A percentile compares a stretch with the other conserved stretches of the same genome.
Evolutionary conservation across 2,113 vertebrate species (phyloP).

Genomic region (Notarius lentiginosus): DNA sequence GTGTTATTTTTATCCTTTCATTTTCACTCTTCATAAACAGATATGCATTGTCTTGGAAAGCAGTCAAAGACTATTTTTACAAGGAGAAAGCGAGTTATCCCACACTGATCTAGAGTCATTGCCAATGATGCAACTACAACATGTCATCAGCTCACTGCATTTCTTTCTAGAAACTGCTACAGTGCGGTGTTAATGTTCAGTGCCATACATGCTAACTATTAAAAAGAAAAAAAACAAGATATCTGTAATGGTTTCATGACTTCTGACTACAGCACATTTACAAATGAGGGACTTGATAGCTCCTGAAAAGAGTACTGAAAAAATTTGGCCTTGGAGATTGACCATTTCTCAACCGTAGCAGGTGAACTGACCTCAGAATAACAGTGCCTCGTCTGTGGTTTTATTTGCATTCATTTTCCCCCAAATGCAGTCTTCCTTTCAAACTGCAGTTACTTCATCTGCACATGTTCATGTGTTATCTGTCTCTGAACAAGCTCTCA

Average conservation of each 20-base stretch:
- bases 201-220: slow-evolving; percentile 25
- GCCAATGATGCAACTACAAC: slow-evolving; percentile 52
- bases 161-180: background rate
- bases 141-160: slow-evolving; percentile 4
- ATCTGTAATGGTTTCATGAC: background rate
- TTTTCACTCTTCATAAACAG: slow-evolving; percentile 17
- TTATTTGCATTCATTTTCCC: slow-evolving; percentile 38
- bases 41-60: slow-evolving; percentile 32
- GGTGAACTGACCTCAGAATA: slow-evolving; percentile 31
- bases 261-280: background rate
- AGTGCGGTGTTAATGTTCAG: slow-evolving; percentile 7
- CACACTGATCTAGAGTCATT: slow-evolving; percentile 42
- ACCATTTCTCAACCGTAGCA: slow-evolving; percentile 44
- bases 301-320: background rate
- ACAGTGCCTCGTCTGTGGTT: slow-evolving; percentile 46
- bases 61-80: slow-evolving; percentile 2
- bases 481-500: slow-evolving; percentile 29
- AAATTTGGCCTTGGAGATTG: slow-evolving; percentile 28
- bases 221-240: background rate
- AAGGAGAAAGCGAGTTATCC: slow-evolving; percentile 19
- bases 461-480: slow-evolving; percentile 25
- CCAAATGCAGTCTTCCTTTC: slow-evolving; percentile 55
- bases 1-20: background rate
- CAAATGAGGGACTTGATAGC: slow-evolving; percentile 6
- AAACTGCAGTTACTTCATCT: slow-evolving; percentile 41